Conservation (phyloP, 2,113 vertebrate genomes). For the Otis tarda region DNA sequence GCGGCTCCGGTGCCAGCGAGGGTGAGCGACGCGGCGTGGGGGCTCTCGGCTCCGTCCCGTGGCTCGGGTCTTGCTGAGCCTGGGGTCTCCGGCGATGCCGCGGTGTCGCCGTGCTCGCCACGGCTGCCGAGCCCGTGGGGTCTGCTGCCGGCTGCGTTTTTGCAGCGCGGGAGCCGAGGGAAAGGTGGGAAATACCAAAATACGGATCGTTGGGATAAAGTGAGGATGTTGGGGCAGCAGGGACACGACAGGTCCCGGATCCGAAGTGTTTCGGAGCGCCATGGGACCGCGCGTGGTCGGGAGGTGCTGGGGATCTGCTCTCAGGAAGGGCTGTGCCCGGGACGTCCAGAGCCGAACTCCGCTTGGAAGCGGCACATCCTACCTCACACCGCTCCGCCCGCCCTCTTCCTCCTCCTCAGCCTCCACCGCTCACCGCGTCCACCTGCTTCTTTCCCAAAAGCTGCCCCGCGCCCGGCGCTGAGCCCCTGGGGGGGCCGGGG, state of each 20-base stretch:
- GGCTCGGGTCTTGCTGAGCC: fast-evolving
- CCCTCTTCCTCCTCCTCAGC: fast-evolving
- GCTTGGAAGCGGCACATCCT: neutral
- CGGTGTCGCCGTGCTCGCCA: fast-evolving
- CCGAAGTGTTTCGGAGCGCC: fast-evolving
- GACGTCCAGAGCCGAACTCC: neutral
- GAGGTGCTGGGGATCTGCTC: neutral
- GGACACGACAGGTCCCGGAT: fast-evolving
- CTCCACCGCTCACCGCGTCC: fast-evolving
- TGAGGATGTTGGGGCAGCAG: fast-evolving
- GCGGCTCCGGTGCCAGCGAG: fast-evolving
- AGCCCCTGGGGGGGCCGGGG: neutral
- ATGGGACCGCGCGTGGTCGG: fast-evolving
- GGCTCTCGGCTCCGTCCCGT: neutral
- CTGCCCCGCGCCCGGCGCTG: fast-evolving
- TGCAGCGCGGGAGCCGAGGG: fast-evolving
- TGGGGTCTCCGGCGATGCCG: fast-evolving
- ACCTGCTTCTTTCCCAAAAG: neutral
- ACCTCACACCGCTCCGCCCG: fast-evolving
- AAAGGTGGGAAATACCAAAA: fast-evolving
- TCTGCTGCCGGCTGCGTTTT: fast-evolving
- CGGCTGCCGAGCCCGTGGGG: fast-evolving
- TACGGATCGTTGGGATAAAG: fast-evolving
- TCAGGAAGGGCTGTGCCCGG: constrained; percentile 28
- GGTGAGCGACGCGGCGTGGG: neutral